These are phyloP conservation scores for Apostichopus japonicus DNA, from an alignment of 35 echinoderm and acorn worm genomes.

Conservation along the genomic window DNA sequence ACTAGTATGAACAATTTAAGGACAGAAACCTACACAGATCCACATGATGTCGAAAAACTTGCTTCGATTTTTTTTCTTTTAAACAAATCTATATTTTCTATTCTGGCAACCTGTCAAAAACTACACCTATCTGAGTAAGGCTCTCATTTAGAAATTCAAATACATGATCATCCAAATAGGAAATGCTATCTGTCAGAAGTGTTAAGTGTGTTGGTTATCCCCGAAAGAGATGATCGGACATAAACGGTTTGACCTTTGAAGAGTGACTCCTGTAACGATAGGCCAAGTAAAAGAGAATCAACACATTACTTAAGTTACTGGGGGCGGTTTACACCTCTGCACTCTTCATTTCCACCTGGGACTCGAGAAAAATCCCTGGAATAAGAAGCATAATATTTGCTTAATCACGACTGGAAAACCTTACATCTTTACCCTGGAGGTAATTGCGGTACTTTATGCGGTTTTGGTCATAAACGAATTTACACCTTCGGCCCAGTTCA, in stretches of 20 bases:
- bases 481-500: constrained; percentile 7
- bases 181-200: background rate
- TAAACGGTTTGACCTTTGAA: background rate
- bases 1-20: too few species aligned
- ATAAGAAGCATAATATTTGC: constrained; percentile 12
- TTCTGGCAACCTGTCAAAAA: background rate
- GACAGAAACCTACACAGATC: too few species aligned
- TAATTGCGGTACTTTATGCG: background rate
- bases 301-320: background rate
- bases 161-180: background rate
- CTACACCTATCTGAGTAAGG: background rate
- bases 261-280: background rate
- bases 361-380: background rate
- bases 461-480: background rate
- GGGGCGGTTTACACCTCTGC: background rate
- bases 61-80: too few species aligned
- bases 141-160: background rate
- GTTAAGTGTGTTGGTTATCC: background rate
- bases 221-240: background rate
- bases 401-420: constrained; percentile 11
- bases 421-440: background rate
- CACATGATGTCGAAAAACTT: too few species aligned
- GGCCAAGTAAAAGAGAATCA: background rate
- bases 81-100: background rate
- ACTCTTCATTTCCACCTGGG: constrained; percentile 1